A percentile compares a stretch with the other conserved stretches of the same genome.
phyloP scores from a whole-genome alignment of 2,888 invertebrate species.

The Matsumyia berberina region DNA sequence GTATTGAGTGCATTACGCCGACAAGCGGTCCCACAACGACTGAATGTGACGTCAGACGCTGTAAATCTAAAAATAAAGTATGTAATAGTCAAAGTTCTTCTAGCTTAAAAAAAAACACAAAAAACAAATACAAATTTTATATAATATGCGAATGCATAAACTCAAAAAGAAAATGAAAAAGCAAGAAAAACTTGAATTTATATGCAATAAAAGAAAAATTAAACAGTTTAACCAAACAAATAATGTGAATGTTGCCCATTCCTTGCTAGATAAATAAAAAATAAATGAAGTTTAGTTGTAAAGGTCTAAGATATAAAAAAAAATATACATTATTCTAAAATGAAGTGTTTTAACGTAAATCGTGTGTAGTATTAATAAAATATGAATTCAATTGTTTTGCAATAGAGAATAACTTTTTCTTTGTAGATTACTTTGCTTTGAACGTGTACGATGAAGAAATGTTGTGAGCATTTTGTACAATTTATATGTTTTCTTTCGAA shows the following conservation, averaged over 20 bases:
- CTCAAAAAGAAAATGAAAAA: slow-evolving; percentile 11
- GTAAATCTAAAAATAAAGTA: slow-evolving; percentile 14
- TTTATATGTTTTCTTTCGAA: not conserved
- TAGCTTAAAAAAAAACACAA: slow-evolving; percentile 46
- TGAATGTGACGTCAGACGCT: not conserved
- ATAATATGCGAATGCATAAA: slow-evolving; percentile 43
- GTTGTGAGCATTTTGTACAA: slow-evolving; percentile 3
- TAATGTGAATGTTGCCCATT: slow-evolving; percentile 33
- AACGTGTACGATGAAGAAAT: slow-evolving; percentile 4
- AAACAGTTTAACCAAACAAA: slow-evolving; percentile 22
- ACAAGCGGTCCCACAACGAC: no score
- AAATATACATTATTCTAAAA: slow-evolving; percentile 28
- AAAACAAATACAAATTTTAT: slow-evolving; percentile 43
- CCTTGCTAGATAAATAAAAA: slow-evolving; percentile 32
- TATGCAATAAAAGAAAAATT: slow-evolving; percentile 27
- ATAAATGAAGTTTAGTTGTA: slow-evolving; percentile 18
- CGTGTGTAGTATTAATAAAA: slow-evolving; percentile 18
- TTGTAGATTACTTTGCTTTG: not conserved
- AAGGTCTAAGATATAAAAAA: slow-evolving; percentile 24
- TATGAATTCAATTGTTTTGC: not conserved
- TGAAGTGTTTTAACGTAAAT: slow-evolving; percentile 30
- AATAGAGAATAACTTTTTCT: not conserved
- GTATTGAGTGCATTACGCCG: no score
- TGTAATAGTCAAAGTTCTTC: slow-evolving; percentile 43
- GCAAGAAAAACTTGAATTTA: slow-evolving; percentile 31